Evolutionary conservation across 2,113 vertebrate species (phyloP), one percentile per base, ranked within the genome.

Genomic region (Shinisaurus crocodilurus): DNA sequence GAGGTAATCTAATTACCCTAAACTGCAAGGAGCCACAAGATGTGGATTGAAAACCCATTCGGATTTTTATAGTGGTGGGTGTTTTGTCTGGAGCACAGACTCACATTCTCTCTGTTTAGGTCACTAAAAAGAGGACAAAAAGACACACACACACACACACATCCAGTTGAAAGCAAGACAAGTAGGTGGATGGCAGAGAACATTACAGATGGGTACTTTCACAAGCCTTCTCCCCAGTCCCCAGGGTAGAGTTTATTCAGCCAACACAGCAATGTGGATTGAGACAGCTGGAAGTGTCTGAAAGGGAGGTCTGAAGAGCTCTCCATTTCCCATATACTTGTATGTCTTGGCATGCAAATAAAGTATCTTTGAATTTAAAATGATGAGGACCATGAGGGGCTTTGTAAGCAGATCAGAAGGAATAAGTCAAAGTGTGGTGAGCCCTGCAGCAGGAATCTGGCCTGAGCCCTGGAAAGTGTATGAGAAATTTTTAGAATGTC

Each of bases 1-100:
- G 65, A 92, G 95, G 95, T 97, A 98, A 98, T 98, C 97, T 97
- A 98, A 98, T 97, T 96, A 97, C 90, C 57, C 94, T 92, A 93
- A 96, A 97, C 96, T 97, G 97, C 98, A 97, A 96, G 96, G 93
- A 96, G 96, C 94, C 93, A 74, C 92, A 93, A 95, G 94, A 97
- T 98, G 97, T 98, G 96, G 97, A 97, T 97, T 98, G 97, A 95
- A 94, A 89, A 57, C 90, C 93, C 93, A 94, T 96, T 96, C 92
- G 94, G 96, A 97, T 98, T 98, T 97, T 97, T 97, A 94, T 96
- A 96, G 96, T 95, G 7, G 20, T 5, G 48, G 95, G 93, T 96
- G 97, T 98, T 97, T 79, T 98, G 98, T 96, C 96, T 94, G 94
- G 94, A 80, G 89, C 67, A 90, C 94, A 92, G 97, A 98, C 97